Percentiles rank a stretch among this genome's conserved stretches.
These are phyloP conservation scores for Tenthredo notha DNA, from an alignment of 2,888 invertebrate genomes.

Conservation along the genomic window DNA sequence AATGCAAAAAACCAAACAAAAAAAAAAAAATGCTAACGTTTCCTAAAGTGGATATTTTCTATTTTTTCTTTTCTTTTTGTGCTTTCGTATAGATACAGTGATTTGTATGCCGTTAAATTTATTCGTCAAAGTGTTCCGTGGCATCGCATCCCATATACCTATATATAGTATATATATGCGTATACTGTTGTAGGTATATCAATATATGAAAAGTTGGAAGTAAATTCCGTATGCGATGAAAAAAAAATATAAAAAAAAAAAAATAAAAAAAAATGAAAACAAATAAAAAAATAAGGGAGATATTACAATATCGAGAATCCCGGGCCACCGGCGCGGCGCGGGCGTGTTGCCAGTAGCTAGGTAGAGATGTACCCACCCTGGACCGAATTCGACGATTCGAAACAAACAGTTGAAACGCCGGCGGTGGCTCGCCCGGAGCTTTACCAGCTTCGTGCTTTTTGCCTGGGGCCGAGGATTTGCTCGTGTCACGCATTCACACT, in stretches of 20 bases:
- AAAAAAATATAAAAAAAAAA: background rate
- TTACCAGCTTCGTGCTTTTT: slow-evolving; percentile 75
- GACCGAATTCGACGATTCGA: slow-evolving; percentile 45
- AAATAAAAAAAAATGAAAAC: background rate
- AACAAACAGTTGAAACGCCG: slow-evolving; percentile 46
- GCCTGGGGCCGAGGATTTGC: slow-evolving; percentile 74
- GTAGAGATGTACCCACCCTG: background rate
- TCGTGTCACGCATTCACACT: slow-evolving; percentile 65
- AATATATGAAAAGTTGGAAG: background rate
- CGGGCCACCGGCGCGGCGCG: background rate
- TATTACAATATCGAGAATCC: slow-evolving; percentile 3
- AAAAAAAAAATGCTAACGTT: no score
- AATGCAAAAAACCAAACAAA: no score
- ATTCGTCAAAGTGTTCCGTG: background rate
- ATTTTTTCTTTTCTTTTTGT: no score
- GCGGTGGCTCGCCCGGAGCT: slow-evolving; percentile 63
- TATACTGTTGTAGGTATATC: background rate
- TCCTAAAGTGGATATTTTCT: no score
- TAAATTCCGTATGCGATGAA: background rate
- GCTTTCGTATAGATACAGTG: no score
- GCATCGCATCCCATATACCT: background rate
- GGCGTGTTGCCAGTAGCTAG: slow-evolving; percentile 2
- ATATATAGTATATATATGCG: no score
- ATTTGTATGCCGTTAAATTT: background rate
- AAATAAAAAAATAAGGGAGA: slow-evolving; percentile 8